Conservation (phyloP, 2,888 invertebrate species). For the Heliconius ismenius region DNA sequence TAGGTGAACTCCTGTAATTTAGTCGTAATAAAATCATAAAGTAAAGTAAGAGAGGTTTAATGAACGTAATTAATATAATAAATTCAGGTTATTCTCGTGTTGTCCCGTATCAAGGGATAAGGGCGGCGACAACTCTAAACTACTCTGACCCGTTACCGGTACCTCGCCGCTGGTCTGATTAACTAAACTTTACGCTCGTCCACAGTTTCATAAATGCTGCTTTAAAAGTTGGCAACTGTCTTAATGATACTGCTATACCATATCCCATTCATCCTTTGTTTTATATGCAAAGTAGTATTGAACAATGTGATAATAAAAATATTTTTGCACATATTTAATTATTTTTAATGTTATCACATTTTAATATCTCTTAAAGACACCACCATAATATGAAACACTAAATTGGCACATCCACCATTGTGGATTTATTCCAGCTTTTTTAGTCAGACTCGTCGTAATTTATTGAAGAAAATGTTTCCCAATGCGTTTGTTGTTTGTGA, state of each 20-base stretch:
- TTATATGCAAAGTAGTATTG: not conserved
- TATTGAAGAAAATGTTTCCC: not conserved
- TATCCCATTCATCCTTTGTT: not conserved
- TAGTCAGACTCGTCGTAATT: not conserved
- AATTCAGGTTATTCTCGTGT: slow-evolving; percentile 63
- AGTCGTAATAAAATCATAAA: slow-evolving; percentile 28
- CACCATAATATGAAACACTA: not conserved
- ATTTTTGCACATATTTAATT: not conserved
- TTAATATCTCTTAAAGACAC: not conserved
- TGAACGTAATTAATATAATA: slow-evolving; percentile 40
- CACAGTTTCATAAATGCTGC: slow-evolving; percentile 63
- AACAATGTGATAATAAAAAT: not conserved
- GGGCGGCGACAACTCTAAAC: slow-evolving; percentile 62
- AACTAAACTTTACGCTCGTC: slow-evolving; percentile 67
- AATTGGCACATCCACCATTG: not conserved
- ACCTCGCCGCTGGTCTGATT: slow-evolving; percentile 63
- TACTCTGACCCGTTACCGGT: slow-evolving; percentile 59
- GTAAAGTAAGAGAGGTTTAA: slow-evolving; percentile 28
- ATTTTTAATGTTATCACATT: too few relatives aligned
- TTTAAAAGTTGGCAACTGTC: slow-evolving; percentile 63
- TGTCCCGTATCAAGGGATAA: slow-evolving; percentile 57
- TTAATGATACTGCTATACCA: slow-evolving; percentile 45
- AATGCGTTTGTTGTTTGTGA: not conserved
- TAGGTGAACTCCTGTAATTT: not conserved
- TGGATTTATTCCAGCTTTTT: not conserved